Base-by-base conservation (phyloP, 2,113 vertebrate species). In the Saimiri boliviensis region DNA sequence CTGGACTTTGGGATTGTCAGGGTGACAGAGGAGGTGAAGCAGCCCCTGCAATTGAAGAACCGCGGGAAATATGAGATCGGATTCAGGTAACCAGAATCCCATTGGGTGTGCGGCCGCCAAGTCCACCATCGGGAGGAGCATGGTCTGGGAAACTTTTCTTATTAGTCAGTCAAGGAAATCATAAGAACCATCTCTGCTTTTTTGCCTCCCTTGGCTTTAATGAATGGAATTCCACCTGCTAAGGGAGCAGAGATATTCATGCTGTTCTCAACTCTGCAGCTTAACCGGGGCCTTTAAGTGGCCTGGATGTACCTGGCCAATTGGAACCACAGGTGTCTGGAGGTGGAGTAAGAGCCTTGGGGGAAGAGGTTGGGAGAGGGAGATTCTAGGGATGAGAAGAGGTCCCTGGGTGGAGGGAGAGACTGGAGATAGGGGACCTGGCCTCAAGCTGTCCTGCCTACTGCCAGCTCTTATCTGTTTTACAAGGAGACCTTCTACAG, bases 1-100 rank as follows among this genome's bases (percentile, higher is more conserved):
- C 93, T 99, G 68, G 99, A 99, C 96, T 99, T 99, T 96, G 99
- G 99, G 92, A 97, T 94, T 19, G 92, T 99, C 30, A 99, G 89
- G 96, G 99, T 99, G 56, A 97, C 98, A 97, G 99, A 99, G 14
- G 99, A 99, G 13, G 91, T 76, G 0, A 99, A 98, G 92, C 98
- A 98, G 83, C 95, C 97, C 14, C 97, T 99, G 77, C 99, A 89
- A 42, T 63, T 99, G 97, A 99, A 99, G 98, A 99, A 99, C 98
- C 99, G 98, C 93, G 99, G 99, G 68, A 98, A 99, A 98, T 99
- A 99, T 0, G 98, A 99, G 96, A 99, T 99, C 49, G 94, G 95
- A 0, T 99, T 98, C 98, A 99, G 98, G 99, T 99, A 97, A 91
- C 77, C 90, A 4, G 45, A 71, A 49, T n/a, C 52, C 35, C 14